Base-by-base conservation (phyloP, 2,888 invertebrate genomes). In the Terebella lapidaria region DNA sequence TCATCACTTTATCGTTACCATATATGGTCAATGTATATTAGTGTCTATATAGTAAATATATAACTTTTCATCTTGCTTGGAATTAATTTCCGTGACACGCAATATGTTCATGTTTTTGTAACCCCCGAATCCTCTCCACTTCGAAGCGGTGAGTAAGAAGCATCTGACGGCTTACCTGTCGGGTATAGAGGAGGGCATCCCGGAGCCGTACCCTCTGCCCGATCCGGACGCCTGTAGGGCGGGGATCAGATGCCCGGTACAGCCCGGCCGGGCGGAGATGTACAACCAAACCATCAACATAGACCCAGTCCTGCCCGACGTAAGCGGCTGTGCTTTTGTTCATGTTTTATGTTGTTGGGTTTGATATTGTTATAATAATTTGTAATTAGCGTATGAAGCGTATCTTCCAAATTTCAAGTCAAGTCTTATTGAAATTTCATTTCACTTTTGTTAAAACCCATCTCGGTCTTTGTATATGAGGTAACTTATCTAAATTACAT, bases 161-260 rank as follows among this genome's bases (percentile, higher is more conserved):
- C 22, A 24, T 5, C 10, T 22, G 5, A 15, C 20, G 15, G 24
- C 22, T 26, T 24, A 25, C 20, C 20, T 4, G 55, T 18, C 4
- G n/a, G 55, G 15, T 22, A 22, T 55, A 20, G 24, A 30, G 4
- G 15, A 15, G 4, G 55, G 55, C 5, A 24, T 55, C n/a, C 35
- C 55, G 18, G 10, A n/a, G 10, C 30, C 29, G 20, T 3, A 30
- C 15, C 55, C 55, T 5, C 35, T 55, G 3, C 30, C 55, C 10
- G 35, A 55, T 24, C 55, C 55, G 4, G 55, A 55, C 35, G 55
- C 55, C 55, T 55, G 55, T 22, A 5, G 35, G 3, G 4, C 5
- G 4, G 55, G 55, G 20, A 26, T 55, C 20, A 30, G 15, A 22
- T 55, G 55, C 35, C 55, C 55, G 4, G 35, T 55, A 22, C 28